These are phyloP conservation scores for Heliconius eleuchia DNA, from an alignment of 1,140 invertebrate species.

Conservation along the genomic window DNA sequence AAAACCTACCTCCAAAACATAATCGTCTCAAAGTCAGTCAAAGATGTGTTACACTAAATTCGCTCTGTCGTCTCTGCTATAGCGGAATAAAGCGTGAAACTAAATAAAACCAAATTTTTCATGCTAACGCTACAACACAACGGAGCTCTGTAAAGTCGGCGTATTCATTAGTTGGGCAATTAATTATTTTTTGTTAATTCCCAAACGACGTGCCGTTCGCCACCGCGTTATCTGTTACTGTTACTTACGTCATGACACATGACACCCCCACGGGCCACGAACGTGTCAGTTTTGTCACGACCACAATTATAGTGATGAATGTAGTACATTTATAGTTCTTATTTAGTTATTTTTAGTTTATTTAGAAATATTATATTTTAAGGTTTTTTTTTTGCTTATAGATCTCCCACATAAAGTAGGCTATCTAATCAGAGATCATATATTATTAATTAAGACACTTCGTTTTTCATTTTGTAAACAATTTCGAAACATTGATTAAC, in stretches of 20 bases:
- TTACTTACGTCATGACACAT: slow-evolving; percentile 36
- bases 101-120: not conserved
- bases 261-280: slow-evolving; percentile 9
- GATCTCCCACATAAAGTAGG: too few relatives aligned
- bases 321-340: not conserved
- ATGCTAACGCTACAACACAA: slow-evolving; percentile 45
- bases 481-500: too few relatives aligned
- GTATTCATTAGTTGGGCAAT: slow-evolving; percentile 75
- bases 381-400: too few relatives aligned
- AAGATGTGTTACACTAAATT: too few relatives aligned
- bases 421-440: too few relatives aligned
- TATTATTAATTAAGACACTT: too few relatives aligned
- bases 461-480: too few relatives aligned
- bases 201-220: slow-evolving; percentile 54
- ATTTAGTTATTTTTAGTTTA: not conserved
- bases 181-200: slow-evolving; percentile 78
- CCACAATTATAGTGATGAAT: slow-evolving; percentile 15
- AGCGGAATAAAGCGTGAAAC: too few relatives aligned
- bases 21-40: too few relatives aligned
- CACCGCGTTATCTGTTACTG: slow-evolving; percentile 59
- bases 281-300: slow-evolving; percentile 24
- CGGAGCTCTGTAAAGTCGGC: slow-evolving; percentile 46
- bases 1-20: too few relatives aligned
- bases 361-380: not conserved
- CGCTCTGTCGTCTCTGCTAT: too few relatives aligned